phyloP scores from a whole-genome alignment of 1,140 invertebrate species.

The Trachymyrmex septentrionalis region DNA sequence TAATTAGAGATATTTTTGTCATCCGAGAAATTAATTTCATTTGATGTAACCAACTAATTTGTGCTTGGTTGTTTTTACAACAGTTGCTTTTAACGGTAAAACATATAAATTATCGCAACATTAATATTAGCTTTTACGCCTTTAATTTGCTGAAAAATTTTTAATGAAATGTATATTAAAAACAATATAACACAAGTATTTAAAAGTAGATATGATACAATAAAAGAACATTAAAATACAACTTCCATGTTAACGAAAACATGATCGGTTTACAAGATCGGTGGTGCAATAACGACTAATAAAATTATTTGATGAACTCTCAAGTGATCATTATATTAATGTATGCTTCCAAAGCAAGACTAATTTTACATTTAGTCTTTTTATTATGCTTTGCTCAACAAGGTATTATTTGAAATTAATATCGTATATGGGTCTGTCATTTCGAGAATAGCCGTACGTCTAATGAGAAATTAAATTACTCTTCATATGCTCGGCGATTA shows the following conservation, averaged over 20 bases:
- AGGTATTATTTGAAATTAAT: conserved; percentile 51
- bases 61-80: background rate
- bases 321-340: background rate
- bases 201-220: background rate
- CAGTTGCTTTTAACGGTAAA: background rate
- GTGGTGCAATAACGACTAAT: background rate
- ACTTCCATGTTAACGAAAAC: background rate
- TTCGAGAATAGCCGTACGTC: conserved; percentile 18
- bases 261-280: background rate
- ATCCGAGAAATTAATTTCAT: background rate
- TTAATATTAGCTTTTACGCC: background rate
- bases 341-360: background rate
- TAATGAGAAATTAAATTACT: conserved; percentile 72
- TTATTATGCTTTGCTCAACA: conserved; percentile 3
- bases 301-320: conserved; percentile 30
- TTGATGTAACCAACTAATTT: background rate
- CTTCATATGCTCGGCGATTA: conserved; percentile 68
- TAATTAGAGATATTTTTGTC: background rate
- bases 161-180: background rate
- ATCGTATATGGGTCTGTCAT: conserved; percentile 38
- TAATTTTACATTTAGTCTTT: conserved; percentile 39
- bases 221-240: background rate
- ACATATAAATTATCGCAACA: background rate
- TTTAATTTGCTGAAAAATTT: background rate
- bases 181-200: background rate